A percentile compares a stretch with the other conserved stretches of the same genome.
These are phyloP conservation scores for Dasypus novemcinctus DNA, from an alignment of 2,113 vertebrate species.

Conservation along the genomic window DNA sequence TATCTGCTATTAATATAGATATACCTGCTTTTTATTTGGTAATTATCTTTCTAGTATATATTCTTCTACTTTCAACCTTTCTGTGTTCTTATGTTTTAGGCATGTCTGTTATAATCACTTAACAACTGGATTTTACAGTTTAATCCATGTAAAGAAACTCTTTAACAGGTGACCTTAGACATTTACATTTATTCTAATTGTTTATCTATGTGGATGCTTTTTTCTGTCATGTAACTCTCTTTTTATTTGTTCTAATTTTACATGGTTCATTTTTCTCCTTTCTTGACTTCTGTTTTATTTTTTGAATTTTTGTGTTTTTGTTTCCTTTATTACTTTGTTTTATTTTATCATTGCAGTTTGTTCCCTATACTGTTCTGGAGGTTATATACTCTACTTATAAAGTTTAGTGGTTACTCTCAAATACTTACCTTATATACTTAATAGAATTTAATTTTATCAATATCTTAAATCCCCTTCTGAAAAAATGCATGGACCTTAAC, in stretches of 20 bases:
- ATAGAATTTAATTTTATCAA: background rate
- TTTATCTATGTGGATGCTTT: background rate
- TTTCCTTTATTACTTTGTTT: background rate
- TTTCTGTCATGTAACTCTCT: background rate
- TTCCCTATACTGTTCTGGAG: background rate
- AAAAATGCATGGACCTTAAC: background rate
- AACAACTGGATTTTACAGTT: background rate
- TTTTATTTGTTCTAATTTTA: constrained; percentile 15
- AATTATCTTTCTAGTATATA: background rate
- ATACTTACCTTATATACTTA: background rate
- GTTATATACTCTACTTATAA: background rate
- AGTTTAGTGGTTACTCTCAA: background rate
- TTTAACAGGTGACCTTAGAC: background rate
- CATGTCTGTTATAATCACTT: background rate
- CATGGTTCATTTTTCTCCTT: background rate
- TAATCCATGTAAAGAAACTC: background rate
- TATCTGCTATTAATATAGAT: background rate
- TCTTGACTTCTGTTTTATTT: background rate
- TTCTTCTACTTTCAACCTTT: background rate
- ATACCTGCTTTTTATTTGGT: background rate
- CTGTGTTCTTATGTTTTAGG: background rate
- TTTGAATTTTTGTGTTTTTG: background rate
- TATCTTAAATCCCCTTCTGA: background rate
- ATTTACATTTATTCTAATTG: background rate
- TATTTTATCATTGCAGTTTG: background rate